Base-by-base conservation (phyloP, 2,113 vertebrate genomes). In the Canis aureus region DNA sequence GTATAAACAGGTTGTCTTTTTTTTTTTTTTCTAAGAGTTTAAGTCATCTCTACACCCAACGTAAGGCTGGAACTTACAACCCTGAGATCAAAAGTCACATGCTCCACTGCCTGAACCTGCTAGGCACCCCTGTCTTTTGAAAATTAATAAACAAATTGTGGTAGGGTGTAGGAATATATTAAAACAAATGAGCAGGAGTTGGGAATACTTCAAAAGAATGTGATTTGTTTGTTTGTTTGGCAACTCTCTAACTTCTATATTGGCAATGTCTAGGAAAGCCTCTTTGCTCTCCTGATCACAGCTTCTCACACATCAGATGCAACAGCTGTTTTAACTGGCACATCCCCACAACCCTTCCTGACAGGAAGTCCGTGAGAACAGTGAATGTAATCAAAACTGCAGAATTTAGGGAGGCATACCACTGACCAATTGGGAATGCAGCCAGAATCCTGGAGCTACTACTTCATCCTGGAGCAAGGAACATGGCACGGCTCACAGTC, bases 241-340 rank as follows among this genome's bases (percentile, higher is more conserved):
- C 55, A 62, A 38, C 51, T 96, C 60, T 60, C 96, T 74, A 29
- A 64, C 78, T 62, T 29, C 25, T 60, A 27, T 69, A 29, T 8
- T 71, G 60, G 22, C 53, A 49, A 69, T 32, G 2, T 16, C 20
- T 22, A 32, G 79, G 32, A 55, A 20, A 73, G 22, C 78, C 49
- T 69, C 53, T 83, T 80, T 89, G 27, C 43, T 96, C 35, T 86
- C 64, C 55, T 51, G 35, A 87, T 66, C 7, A 15, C 6, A 91
- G 59, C 59, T 60, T 90, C 87, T 95, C 80, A 27, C n/a, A 49
- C 84, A 49, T 73, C 82, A 93, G 91, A 97, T 51, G 55, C 67
- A 89, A 62, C 29, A 92, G 78, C 81, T 95, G 73, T 83, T 96
- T 96, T 62, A 95, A 94, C 29, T 8, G 49, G 27, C 80, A 95